phyloP scores from a whole-genome alignment of 2,888 invertebrate species.

The Campopleginae sp. region DNA sequence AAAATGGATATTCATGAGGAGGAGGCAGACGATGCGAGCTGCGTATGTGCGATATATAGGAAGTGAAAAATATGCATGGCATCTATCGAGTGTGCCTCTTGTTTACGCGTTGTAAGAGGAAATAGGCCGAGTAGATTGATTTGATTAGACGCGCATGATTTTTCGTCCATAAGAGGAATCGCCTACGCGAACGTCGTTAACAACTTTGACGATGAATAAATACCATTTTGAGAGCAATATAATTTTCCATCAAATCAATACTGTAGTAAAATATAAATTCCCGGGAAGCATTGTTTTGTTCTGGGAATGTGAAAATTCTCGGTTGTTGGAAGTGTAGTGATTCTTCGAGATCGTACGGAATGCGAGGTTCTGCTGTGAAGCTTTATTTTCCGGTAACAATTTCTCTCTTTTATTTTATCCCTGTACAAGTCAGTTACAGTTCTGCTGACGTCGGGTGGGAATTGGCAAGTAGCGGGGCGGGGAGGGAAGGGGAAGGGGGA shows the following conservation, averaged over 20 bases:
- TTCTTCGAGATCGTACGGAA: neutral
- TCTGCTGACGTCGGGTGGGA: constrained; percentile 47
- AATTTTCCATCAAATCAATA: neutral
- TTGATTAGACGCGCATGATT: constrained; percentile 54
- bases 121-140: constrained; percentile 55
- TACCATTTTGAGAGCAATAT: neutral
- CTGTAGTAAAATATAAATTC: neutral
- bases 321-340: neutral
- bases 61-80: constrained; percentile 28
- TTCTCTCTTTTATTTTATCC: constrained; percentile 49
- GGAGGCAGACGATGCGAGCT: constrained; percentile 29
- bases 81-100: constrained; percentile 39
- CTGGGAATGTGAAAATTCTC: constrained; percentile 4
- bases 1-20: constrained; percentile 64
- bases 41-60: constrained; percentile 36
- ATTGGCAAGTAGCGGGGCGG: neutral
- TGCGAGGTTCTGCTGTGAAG: neutral
- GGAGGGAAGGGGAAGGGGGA: neutral
- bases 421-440: constrained; percentile 62
- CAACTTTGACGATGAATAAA: too few relatives aligned
- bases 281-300: neutral
- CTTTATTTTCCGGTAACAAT: constrained; percentile 36
- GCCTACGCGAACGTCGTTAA: neutral
- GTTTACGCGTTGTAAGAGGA: constrained; percentile 49
- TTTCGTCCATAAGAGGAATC: constrained; percentile 37